phyloP scores from a whole-genome alignment of 2,888 invertebrate species.

The Hololepta plana region DNA sequence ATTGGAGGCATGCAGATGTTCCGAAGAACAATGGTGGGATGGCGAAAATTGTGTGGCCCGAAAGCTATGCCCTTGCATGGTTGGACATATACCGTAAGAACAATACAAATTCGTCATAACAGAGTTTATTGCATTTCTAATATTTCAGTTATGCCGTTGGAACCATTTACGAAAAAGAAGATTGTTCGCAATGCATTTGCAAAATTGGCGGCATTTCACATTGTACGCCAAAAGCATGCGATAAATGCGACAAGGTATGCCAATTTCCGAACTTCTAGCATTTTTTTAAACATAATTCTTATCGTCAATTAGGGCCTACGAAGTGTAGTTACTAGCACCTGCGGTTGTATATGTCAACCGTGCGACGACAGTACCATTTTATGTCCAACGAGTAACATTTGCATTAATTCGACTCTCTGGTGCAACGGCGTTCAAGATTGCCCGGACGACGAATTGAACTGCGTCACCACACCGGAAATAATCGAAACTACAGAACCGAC shows the following conservation, averaged over 20 bases:
- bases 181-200: slow-evolving; percentile 67
- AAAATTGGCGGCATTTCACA: slow-evolving; percentile 51
- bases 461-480: slow-evolving; percentile 26
- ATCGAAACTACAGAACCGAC: no score
- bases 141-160: slow-evolving; percentile 50
- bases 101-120: not conserved
- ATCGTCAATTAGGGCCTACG: slow-evolving; percentile 33
- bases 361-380: slow-evolving; percentile 46
- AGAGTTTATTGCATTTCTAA: slow-evolving; percentile 6
- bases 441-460: slow-evolving; percentile 62
- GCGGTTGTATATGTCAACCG: slow-evolving; percentile 55
- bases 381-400: slow-evolving; percentile 58
- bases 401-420: slow-evolving; percentile 52
- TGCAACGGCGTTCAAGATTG: slow-evolving; percentile 70
- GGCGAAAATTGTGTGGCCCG: slow-evolving; percentile 52
- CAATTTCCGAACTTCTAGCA: no score
- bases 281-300: slow-evolving; percentile 1
- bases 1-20: slow-evolving; percentile 34
- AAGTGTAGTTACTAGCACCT: slow-evolving; percentile 38
- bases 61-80: slow-evolving; percentile 61
- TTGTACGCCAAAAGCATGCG: slow-evolving; percentile 52
- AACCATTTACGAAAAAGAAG: slow-evolving; percentile 45
- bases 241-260: slow-evolving; percentile 37
- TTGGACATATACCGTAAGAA: slow-evolving; percentile 41
- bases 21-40: slow-evolving; percentile 44